phyloP scores from a whole-genome alignment of 2,797 vertebrate species.

The Petrocephalus schoutedeni region DNA sequence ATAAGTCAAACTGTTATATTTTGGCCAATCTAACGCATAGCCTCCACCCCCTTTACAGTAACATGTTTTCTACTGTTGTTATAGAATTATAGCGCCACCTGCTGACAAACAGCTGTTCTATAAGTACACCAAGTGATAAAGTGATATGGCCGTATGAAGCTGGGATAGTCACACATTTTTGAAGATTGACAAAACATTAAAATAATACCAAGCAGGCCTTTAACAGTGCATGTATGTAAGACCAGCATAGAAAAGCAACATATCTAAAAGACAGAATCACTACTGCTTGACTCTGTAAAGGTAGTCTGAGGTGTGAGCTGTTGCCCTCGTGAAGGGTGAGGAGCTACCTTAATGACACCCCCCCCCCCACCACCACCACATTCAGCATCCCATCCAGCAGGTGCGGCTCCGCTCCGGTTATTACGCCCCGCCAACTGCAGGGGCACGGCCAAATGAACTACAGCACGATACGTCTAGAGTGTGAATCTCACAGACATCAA shows the following conservation, averaged over 20 bases:
- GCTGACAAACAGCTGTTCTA: constrained; percentile 2
- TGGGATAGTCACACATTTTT: not conserved
- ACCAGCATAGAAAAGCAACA: not conserved
- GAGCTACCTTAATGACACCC: not conserved
- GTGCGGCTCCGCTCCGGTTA: not conserved
- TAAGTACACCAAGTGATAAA: not conserved
- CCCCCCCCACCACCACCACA: not conserved
- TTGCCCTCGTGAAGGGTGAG: not conserved
- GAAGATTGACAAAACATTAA: not conserved
- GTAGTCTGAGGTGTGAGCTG: not conserved
- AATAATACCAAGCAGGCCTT: not conserved
- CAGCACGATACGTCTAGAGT: not conserved
- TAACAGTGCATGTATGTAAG: not conserved
- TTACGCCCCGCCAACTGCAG: not conserved
- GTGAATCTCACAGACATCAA: not conserved
- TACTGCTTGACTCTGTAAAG: not conserved
- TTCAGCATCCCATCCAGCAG: not conserved
- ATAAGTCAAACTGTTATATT: not conserved
- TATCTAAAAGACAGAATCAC: not conserved
- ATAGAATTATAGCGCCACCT: constrained; percentile 18
- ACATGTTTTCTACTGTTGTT: not conserved
- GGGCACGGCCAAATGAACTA: not conserved
- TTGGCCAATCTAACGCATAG: not conserved
- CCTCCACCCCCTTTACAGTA: not conserved
- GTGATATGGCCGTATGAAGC: not conserved